phyloP scores from a whole-genome alignment of 2,113 vertebrate species.

The Panthera leo region DNA sequence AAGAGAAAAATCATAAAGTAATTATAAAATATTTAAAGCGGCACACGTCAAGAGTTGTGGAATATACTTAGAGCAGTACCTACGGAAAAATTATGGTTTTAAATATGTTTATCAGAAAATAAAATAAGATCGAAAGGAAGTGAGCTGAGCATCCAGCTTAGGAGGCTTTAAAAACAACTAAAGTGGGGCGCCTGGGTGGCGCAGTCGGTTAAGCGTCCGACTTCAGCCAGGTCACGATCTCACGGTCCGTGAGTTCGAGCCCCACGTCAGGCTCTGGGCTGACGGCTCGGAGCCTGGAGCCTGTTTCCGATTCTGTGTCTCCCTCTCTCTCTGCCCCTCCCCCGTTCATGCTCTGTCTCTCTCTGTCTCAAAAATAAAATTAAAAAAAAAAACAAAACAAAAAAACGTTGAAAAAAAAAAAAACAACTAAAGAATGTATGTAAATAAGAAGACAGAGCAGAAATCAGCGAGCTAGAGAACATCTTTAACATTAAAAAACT shows the following conservation, averaged over 20 bases:
- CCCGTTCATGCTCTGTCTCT: no score
- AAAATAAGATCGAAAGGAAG: not conserved
- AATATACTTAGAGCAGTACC: not conserved
- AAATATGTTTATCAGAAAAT: not conserved
- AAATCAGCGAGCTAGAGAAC: not conserved
- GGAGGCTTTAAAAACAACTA: not conserved
- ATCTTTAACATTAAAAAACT: not conserved
- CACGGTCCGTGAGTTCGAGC: no score
- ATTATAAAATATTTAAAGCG: not conserved
- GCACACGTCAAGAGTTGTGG: not conserved
- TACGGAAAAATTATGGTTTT: not conserved
- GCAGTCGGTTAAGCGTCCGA: no score
- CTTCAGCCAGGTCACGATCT: no score
- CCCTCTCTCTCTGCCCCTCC: no score
- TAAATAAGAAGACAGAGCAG: not conserved
- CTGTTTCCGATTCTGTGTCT: no score
- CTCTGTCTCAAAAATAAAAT: no score
- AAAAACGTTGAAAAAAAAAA: no score
- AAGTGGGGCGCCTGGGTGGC: no score
- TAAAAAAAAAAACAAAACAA: no score
- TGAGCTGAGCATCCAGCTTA: not conserved
- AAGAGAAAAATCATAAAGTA: not conserved
- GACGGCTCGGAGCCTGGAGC: no score
- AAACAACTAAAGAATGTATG: not conserved
- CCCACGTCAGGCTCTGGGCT: no score